Conservation (phyloP, 1,140 invertebrate genomes). For the Argopecten irradians region DNA sequence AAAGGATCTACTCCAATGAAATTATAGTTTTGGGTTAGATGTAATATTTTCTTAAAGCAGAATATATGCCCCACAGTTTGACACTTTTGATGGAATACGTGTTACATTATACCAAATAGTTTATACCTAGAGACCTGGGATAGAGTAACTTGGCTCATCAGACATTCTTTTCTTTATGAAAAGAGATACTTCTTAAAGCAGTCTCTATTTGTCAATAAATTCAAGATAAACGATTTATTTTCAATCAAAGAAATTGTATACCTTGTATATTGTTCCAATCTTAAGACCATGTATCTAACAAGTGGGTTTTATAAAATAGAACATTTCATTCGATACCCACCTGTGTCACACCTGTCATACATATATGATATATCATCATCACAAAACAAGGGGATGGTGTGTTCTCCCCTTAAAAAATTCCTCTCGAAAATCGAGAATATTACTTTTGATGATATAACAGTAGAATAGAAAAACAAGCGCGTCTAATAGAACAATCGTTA, state of each 20-base stretch:
- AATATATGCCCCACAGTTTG: not conserved
- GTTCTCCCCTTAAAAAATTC: not conserved
- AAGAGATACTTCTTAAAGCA: slow-evolving; percentile 1
- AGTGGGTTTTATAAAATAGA: slow-evolving; percentile 4
- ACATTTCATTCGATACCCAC: not conserved
- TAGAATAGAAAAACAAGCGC: not conserved
- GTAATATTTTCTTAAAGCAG: not conserved
- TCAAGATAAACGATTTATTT: not conserved
- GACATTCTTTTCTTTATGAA: not conserved
- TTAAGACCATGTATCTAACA: not conserved
- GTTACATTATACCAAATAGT: not conserved
- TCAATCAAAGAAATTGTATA: slow-evolving; percentile 23
- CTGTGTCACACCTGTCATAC: slow-evolving; percentile 6
- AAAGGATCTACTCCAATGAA: not conserved
- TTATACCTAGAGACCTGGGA: not conserved
- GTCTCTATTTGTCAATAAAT: slow-evolving; percentile 23
- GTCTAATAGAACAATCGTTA: not conserved
- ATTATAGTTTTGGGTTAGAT: not conserved
- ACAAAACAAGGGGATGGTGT: slow-evolving; percentile 3
- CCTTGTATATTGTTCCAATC: not conserved
- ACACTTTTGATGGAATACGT: not conserved
- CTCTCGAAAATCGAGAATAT: slow-evolving; percentile 17
- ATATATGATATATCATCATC: not conserved
- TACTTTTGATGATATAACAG: slow-evolving; percentile 1
- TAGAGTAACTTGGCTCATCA: not conserved